Percentiles rank a stretch among this genome's conserved stretches.
Evolutionary conservation across 2,797 vertebrate species (phyloP).

Genomic region (Tokudaia muenninki): DNA sequence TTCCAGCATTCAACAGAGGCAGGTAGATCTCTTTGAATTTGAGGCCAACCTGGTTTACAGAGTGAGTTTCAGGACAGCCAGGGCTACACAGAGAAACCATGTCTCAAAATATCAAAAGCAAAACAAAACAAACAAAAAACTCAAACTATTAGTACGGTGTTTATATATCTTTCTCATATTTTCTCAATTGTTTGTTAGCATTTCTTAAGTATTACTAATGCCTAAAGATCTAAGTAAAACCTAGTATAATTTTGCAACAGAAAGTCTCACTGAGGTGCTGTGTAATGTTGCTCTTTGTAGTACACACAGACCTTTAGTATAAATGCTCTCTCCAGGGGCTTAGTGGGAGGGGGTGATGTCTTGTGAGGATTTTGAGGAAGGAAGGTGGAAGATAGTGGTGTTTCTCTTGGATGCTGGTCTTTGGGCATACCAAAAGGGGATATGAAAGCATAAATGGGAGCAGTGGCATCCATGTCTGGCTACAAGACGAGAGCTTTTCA

Average conservation of each 20-base stretch:
- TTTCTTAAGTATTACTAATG: not conserved
- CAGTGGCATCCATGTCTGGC: not conserved
- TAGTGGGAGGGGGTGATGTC: not conserved
- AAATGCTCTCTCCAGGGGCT: not conserved
- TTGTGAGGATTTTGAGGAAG: not conserved
- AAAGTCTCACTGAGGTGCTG: not conserved
- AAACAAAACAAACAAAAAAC: not conserved
- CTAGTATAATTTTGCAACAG: not conserved
- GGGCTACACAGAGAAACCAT: not conserved
- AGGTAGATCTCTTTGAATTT: not conserved
- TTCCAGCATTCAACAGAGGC: not conserved
- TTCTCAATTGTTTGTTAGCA: not conserved
- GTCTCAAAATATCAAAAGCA: not conserved
- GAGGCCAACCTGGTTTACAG: not conserved
- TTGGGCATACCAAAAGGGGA: not conserved
- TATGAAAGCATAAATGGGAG: not conserved
- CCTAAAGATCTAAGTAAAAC: not conserved
- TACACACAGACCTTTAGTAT: not conserved
- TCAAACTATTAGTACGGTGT: not conserved
- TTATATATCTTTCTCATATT: not conserved
- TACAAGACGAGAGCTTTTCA: not conserved
- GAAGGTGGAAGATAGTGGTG: accelerated
- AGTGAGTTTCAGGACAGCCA: not conserved
- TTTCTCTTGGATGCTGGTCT: not conserved
- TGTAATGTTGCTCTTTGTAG: accelerated